Percentiles rank a stretch among this genome's conserved stretches.
phyloP scores from a whole-genome alignment of 53 echinoderm and acorn worm species.

The Apostichopus leukothele region DNA sequence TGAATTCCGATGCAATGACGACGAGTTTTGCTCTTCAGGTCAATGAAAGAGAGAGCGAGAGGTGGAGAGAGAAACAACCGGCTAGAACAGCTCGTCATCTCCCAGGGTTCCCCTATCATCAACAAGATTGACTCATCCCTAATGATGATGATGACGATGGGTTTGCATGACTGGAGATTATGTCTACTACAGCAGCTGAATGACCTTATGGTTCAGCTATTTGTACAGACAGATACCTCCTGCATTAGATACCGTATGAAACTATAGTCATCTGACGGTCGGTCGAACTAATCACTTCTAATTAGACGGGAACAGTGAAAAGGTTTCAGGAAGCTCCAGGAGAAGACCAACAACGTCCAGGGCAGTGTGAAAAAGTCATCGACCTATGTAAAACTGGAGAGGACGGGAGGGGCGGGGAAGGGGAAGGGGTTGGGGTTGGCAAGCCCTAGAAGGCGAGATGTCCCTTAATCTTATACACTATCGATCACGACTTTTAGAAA shows the following conservation, averaged over 20 bases:
- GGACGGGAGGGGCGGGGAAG: neutral
- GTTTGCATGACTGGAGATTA: neutral
- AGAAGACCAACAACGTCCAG: too few species aligned
- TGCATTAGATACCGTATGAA: neutral
- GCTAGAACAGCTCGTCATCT: neutral
- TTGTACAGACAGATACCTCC: neutral
- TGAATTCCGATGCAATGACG: constrained; percentile 39
- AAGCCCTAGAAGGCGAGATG: too few species aligned
- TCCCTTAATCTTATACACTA: too few species aligned
- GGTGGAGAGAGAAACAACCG: too few species aligned
- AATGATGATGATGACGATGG: neutral
- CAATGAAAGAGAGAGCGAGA: neutral
- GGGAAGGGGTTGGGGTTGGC: neutral
- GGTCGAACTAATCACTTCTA: neutral
- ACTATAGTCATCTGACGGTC: constrained; percentile 3
- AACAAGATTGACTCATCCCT: neutral
- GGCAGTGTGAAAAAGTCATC: too few species aligned
- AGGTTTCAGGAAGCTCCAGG: neutral
- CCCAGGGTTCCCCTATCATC: constrained; percentile 30
- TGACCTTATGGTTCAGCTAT: constrained; percentile 20
- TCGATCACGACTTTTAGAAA: too few species aligned
- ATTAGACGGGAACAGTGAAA: neutral
- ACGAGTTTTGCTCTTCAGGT: neutral
- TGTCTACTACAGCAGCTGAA: neutral
- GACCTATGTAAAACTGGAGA: neutral